Percentiles rank a stretch among this genome's conserved stretches.
phyloP scores from a whole-genome alignment of 2,113 vertebrate genomes.

The Apistogramma diplotaenia region DNA sequence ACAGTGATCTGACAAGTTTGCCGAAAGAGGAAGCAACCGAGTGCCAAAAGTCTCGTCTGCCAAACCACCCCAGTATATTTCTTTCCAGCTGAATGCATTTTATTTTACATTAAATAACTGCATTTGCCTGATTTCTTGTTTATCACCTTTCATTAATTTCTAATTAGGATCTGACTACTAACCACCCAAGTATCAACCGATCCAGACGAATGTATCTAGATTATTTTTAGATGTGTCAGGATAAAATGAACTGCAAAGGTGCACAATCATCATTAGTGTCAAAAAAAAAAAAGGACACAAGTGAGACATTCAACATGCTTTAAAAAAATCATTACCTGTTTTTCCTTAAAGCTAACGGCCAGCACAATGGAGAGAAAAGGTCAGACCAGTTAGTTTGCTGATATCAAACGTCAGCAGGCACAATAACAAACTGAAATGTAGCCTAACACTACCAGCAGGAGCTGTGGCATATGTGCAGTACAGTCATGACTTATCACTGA shows the following conservation, averaged over 20 bases:
- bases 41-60: not conserved
- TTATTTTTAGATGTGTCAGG: not conserved
- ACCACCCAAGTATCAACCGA: not conserved
- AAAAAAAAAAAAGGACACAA: conserved; percentile 38
- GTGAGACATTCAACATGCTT: not conserved
- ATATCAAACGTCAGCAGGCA: not conserved
- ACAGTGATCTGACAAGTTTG: not conserved
- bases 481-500: not conserved
- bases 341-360: conserved; percentile 62
- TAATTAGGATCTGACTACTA: not conserved
- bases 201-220: not conserved
- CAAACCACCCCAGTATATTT: too few relatives aligned
- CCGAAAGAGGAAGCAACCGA: not conserved
- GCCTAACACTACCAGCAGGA: not conserved
- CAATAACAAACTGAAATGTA: not conserved
- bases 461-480: not conserved
- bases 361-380: conserved; percentile 60
- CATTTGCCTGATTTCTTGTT: not conserved
- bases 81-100: not conserved
- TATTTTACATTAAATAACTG: not conserved
- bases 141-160: not conserved
- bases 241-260: not conserved
- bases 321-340: conserved; percentile 55
- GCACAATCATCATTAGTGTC: not conserved
- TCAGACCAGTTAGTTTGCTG: conserved; percentile 30